Base-by-base conservation (phyloP, 2,797 vertebrate species). In the Masticophis lateralis region DNA sequence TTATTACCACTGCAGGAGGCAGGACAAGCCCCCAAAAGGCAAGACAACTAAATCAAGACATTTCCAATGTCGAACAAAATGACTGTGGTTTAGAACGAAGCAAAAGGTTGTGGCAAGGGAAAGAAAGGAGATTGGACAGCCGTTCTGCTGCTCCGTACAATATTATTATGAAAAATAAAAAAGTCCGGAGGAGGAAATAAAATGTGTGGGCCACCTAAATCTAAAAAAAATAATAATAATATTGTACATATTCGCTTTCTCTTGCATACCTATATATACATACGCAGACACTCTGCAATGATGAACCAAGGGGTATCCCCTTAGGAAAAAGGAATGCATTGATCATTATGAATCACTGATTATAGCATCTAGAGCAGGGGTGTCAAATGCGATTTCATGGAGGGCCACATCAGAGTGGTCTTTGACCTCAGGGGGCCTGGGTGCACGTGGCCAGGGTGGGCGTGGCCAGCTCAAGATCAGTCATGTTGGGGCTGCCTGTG, bases 31-130 rank as follows among this genome's bases (percentile, higher is more conserved):
- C 98, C 74, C 98, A 98, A 99, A 99, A 98, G 99, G 98, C 98
- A 98, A 99, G 99, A 99, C 99, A 99, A 99, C 99, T 99, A 99
- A 99, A 99, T 99, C 98, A 99, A 99, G 99, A 99, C 99, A 99
- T 99, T 99, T 99, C 99, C 99, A 99, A 99, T 98, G 99, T 99
- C 98, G 99, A 98, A 99, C 98, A 99, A 99, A 99, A 99, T 99
- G 99, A 98, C 98, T 98, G 98, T 98, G 97, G 98, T 98, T 98
- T 97, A 97, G 97, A 98, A 96, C 97, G 97, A 98, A 98, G 98
- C 97, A 98, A 98, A 98, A 98, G 98, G 98, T 98, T 98, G 97
- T 97, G 96, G 6, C 11, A 16, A 56, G 16, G 25, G 9, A 37
- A 10, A 43, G 97, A 96, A 93, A 43, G 18, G 74, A 98, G 98